Conservation (phyloP, 2,888 invertebrate genomes). For the Yponomeuta cagnagella region DNA sequence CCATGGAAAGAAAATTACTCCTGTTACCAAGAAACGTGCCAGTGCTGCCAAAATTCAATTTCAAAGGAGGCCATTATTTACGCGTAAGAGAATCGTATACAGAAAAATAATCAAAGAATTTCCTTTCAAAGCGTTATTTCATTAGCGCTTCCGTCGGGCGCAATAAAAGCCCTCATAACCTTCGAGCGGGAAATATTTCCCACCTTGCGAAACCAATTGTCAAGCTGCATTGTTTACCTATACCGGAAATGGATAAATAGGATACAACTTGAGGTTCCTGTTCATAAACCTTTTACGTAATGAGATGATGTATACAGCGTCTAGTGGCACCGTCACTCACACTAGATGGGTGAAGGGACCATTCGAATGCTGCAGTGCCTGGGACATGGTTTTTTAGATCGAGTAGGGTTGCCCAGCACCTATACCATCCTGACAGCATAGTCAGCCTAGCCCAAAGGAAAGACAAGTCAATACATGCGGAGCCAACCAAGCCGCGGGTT, state of each 20-base stretch:
- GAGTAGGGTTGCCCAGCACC: too few relatives aligned
- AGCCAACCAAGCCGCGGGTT: too few relatives aligned
- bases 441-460: too few relatives aligned
- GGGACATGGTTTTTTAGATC: too few relatives aligned
- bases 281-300: too few relatives aligned
- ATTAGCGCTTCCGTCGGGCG: background rate
- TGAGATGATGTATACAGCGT: too few relatives aligned
- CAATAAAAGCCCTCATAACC: constrained; percentile 4
- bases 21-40: background rate
- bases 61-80: background rate
- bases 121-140: background rate
- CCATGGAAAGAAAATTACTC: background rate
- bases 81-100: background rate
- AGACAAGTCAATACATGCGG: too few relatives aligned
- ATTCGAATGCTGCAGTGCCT: too few relatives aligned
- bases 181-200: background rate
- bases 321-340: too few relatives aligned
- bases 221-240: background rate
- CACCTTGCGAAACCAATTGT: background rate
- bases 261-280: background rate
- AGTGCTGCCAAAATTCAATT: background rate
- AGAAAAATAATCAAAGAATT: constrained; percentile 3
- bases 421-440: too few relatives aligned
- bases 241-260: background rate
- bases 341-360: too few relatives aligned